phyloP scores from a whole-genome alignment of 2,113 vertebrate genomes.

The Emydura subglobosa region DNA sequence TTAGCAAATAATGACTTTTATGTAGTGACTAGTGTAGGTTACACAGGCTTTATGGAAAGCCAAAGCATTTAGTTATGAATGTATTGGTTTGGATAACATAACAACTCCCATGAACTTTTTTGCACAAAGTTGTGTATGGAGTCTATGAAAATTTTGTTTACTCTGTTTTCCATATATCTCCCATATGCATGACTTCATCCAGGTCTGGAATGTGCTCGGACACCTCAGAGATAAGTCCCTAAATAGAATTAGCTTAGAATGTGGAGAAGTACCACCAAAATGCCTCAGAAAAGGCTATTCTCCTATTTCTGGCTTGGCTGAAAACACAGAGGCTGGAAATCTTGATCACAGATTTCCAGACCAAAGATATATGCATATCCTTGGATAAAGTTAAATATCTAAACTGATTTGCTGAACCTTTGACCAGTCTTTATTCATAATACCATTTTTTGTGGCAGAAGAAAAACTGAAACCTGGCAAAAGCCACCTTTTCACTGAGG shows the following conservation, averaged over 20 bases:
- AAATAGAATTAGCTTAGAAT: not conserved
- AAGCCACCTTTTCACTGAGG: not conserved
- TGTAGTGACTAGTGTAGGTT: not conserved
- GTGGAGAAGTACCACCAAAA: not conserved
- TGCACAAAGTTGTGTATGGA: not conserved
- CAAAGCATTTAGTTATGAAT: not conserved
- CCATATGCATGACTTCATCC: not conserved
- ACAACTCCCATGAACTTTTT: not conserved
- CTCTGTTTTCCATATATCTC: not conserved
- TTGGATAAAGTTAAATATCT: not conserved
- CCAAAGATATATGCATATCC: not conserved
- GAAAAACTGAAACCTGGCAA: constrained; percentile 13
- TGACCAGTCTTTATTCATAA: not conserved
- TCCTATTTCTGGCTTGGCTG: not conserved
- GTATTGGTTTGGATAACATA: not conserved
- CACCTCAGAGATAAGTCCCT: not conserved
- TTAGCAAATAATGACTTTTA: not conserved
- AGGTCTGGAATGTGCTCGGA: not conserved
- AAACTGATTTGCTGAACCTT: not conserved
- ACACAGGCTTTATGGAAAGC: not conserved
- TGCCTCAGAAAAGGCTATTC: not conserved
- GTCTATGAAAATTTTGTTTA: not conserved
- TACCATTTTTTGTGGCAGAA: not conserved
- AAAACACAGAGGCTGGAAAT: not conserved
- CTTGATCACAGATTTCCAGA: not conserved